Evolutionary conservation across 2,888 invertebrate species (phyloP).

Genomic region (Mimas tiliae): DNA sequence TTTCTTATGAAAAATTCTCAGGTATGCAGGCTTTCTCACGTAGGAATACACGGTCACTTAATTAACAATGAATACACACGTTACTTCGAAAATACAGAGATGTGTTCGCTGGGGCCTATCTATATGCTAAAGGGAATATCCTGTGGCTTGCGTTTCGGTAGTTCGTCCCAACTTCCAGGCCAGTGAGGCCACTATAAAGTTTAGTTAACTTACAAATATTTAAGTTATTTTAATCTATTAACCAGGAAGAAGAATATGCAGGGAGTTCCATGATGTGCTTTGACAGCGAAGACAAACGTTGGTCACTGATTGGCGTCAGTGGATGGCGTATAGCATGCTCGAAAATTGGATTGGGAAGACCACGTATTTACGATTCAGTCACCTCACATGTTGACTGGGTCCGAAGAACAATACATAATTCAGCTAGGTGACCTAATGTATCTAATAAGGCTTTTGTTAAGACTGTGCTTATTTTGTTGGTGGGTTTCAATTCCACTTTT

Average conservation of each 20-base stretch:
- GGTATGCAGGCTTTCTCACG: no score
- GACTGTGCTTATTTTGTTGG: conserved; percentile 24
- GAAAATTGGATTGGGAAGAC: conserved; percentile 90
- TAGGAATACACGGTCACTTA: no score
- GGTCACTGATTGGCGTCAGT: conserved; percentile 92
- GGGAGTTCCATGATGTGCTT: conserved; percentile 94
- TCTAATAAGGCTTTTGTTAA: conserved; percentile 23
- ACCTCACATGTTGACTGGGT: conserved; percentile 95
- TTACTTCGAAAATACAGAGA: no score
- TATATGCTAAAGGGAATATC: no score
- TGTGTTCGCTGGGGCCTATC: no score
- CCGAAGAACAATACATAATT: conserved; percentile 87
- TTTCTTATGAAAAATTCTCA: no score
- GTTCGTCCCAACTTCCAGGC: no score
- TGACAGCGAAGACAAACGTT: conserved; percentile 87
- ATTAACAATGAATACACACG: no score
- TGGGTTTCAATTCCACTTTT: conserved; percentile 15
- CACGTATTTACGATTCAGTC: conserved; percentile 92
- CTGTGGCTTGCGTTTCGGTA: no score
- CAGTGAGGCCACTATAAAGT: no score
- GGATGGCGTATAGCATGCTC: conserved; percentile 95
- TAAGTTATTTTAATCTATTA: conserved; percentile 35
- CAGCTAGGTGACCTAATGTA: conserved; percentile 69
- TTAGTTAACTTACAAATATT: no score
- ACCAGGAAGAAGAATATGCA: conserved; percentile 93